Evolutionary conservation across 2,797 vertebrate genomes (phyloP), one percentile per base, ranked within the genome.

Genomic region (Lepilemur septentrionalis): DNA sequence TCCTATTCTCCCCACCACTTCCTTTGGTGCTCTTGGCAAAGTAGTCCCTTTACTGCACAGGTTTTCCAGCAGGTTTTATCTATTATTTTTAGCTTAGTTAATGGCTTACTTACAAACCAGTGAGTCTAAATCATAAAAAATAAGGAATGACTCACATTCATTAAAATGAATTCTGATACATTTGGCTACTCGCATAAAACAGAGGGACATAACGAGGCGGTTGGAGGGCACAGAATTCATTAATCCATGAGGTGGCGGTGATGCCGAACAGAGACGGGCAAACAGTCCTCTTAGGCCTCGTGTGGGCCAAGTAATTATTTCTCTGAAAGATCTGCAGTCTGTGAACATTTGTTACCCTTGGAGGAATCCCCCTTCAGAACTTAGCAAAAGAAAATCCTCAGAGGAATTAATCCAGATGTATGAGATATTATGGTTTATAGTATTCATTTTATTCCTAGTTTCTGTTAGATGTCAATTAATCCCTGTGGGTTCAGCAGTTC

Each of bases 61-160:
- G 89, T 96, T 98, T 98, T 98, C 94, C 93, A 83, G 93, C 96
- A 98, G 98, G 97, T 98, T 98, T n/a, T 91, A 95, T 86, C 93
- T 97, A 80, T 98, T 98, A 98, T 98, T 98, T 98, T 98, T 98
- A 98, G 97, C 91, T 11, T 73, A 86, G 96, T 95, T 98, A 98
- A 98, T 98, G 96, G 75, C 93, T 98, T 98, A 79, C 97, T 98
- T 98, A 98, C 94, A 98, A 96, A 94, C 76, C 83, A 97, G 67
- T 95, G 96, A 81, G 57, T 93, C 92, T 98, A 98, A 97, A 94
- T 98, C 94, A 97, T 98, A 97, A 97, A 98, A 98, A 97, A 82
- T 94, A 92, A 97, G 93, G 93, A 98, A 98, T 98, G 98, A 98
- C 93, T 98, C 98, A 98, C 93, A 96, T 98, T 98, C 96, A 98